Base-by-base conservation (phyloP, 2,797 vertebrate species). In the Erethizon dorsatum region DNA sequence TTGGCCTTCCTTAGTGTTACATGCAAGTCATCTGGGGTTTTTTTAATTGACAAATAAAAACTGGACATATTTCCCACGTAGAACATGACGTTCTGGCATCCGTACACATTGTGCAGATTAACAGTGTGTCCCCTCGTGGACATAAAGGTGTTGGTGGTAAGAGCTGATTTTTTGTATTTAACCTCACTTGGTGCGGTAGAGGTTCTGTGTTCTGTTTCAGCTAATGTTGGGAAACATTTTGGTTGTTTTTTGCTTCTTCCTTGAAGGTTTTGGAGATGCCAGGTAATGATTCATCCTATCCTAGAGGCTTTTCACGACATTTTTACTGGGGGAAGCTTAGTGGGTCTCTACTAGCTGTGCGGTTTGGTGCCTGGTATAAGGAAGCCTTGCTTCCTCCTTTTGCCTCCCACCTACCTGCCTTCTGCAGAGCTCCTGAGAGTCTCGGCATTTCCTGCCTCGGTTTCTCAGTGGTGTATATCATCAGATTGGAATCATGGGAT, bases 211-310 rank as follows among this genome's bases (percentile, higher is more conserved):
- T 94, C 80, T 88, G 57, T 45, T 93, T 93, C 45, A 61, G 56
- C 89, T 88, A 67, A 80, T 61, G 15, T 86, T 79, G 47, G 80
- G 41, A 57, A 94, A 84, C 15, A 3, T 56, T 93, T 90, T 93
- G 61, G 90, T 88, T 80, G 15, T 78, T 83, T 94, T 96, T 93
- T 52, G 10, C 0, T 90, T 84, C 71, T 95, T 89, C 31, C 80
- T 84, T 75, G 20, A 26, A 92, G 79, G 82, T 69, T 88, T 94
- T 69, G 92, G 78, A 94, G 65, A 41, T 77, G 54, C 54, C 61
- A 71, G 28, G 84, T 77, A 90, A 82, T 83, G 92, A 84, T 37
- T 80, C 79, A 77, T 78, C 77, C 31, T 61, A 59, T 85, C 75
- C 24, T 8, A 31, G 71, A 56, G 67, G 37, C 77, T 94, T 85